Evolutionary conservation across 2,888 invertebrate species (phyloP), one percentile per base, ranked within the genome.

Genomic region (Cheilosia scutellata): DNA sequence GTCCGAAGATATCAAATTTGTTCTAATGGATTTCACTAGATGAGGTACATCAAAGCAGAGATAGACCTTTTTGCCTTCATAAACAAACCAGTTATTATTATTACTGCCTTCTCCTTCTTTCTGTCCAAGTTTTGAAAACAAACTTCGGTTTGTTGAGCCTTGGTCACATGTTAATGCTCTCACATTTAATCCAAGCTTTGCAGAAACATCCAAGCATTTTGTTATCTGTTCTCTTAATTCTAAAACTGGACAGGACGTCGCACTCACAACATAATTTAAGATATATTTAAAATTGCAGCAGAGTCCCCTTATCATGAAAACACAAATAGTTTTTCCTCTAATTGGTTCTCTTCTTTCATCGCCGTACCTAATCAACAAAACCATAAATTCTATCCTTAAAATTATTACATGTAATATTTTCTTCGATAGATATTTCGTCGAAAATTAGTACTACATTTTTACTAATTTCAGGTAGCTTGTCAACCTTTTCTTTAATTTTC

Each of bases 31-130:
- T 33, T 55, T 33, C 33, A 33, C 33, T 55, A 55, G 33, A 33
- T 55, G 55, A 16, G 31, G 55, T 55, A 55, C 5, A 33, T 31
- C 9, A 25, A 51, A 27, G 25, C 27, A 51, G 6, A 51, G 25
- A 27, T 27, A 51, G 27, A 25, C 9, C 16, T 31, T 16, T 33
- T 55, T 55, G 33, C n/a, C 33, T n/a, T 33, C 7, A 5, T 31
- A 33, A 55, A 55, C 55, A 55, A 55, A 55, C 31, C n/a, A 55
- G 29, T 53, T 53, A 29, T 53, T 53, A 33, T 55, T 55, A 33
- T 2, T 16, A 55, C 16, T n/a, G 29, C 31, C 37, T 58, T 58
- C 57, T 20, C 20, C 20, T 37, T 16, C 37, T 58, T 58, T 40
- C 11, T 37, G 37, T 40, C 58, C 20, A 40, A 58, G 58, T 40